phyloP scores from a whole-genome alignment of 2,888 invertebrate species.

The Xanthorhoe spadicearia region DNA sequence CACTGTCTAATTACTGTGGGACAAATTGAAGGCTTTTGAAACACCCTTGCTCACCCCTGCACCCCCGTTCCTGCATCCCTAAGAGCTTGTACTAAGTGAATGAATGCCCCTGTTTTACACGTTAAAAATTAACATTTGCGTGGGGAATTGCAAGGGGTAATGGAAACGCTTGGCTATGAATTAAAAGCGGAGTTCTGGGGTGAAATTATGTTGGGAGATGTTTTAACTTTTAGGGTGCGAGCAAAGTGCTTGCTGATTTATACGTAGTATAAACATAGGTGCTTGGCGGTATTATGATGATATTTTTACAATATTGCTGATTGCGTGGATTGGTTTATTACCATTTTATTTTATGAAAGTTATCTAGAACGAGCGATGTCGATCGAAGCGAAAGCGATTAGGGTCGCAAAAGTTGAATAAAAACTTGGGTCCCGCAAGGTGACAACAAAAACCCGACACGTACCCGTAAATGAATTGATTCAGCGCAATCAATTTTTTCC shows the following conservation, averaged over 20 bases:
- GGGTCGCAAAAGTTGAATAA: slow-evolving; percentile 39
- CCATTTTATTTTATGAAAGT: slow-evolving; percentile 17
- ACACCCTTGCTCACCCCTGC: slow-evolving; percentile 49
- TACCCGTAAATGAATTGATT: slow-evolving; percentile 75
- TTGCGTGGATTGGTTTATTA: not conserved
- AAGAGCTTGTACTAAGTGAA: slow-evolving; percentile 49
- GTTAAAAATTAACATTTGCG: slow-evolving; percentile 44
- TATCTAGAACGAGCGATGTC: slow-evolving; percentile 15
- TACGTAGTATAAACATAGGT: not conserved
- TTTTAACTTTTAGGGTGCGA: slow-evolving; percentile 9
- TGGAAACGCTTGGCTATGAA: slow-evolving; percentile 24
- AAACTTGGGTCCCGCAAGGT: slow-evolving; percentile 59
- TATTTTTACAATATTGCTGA: not conserved
- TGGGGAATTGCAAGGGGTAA: slow-evolving; percentile 38
- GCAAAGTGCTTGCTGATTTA: slow-evolving; percentile 21
- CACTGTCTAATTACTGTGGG: slow-evolving; percentile 65
- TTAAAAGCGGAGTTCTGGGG: slow-evolving; percentile 18
- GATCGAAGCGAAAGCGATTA: slow-evolving; percentile 29
- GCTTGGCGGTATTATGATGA: not conserved
- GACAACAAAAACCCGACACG: slow-evolving; percentile 67
- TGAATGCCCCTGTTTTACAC: slow-evolving; percentile 44
- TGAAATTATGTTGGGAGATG: slow-evolving; percentile 13
- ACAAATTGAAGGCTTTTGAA: slow-evolving; percentile 69
- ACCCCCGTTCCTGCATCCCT: slow-evolving; percentile 45
- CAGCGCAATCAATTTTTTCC: slow-evolving; percentile 78